Evolutionary conservation across 1,140 invertebrate genomes (phyloP).

Genomic region (Heterodera schachtii): DNA sequence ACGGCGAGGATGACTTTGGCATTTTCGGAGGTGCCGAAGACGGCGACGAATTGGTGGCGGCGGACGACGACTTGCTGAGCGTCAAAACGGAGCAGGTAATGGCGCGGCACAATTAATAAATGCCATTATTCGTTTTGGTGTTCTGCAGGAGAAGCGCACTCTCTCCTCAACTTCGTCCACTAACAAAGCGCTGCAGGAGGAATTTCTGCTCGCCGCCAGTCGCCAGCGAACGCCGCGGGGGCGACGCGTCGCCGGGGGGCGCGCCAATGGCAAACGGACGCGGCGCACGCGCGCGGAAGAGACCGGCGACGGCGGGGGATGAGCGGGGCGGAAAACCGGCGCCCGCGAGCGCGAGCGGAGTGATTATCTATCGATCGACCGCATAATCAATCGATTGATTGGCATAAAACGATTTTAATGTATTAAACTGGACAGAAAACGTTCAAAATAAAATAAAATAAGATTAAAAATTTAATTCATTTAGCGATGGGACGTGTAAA

Average conservation of each 20-base stretch:
- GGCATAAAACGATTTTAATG: too few species aligned
- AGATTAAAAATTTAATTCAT: too few species aligned
- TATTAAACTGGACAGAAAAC: too few species aligned
- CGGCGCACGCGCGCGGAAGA: neutral
- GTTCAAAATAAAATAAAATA: too few species aligned
- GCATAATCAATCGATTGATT: too few species aligned
- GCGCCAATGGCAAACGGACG: neutral
- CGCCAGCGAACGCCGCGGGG: neutral
- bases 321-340: too few species aligned
- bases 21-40: slow-evolving; percentile 20
- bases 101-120: slow-evolving; percentile 2
- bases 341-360: too few species aligned
- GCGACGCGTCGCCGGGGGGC: neutral
- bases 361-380: too few species aligned
- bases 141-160: slow-evolving; percentile 53
- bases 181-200: slow-evolving; percentile 17
- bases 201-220: neutral
- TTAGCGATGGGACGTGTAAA: too few species aligned
- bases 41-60: slow-evolving; percentile 18
- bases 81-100: slow-evolving; percentile 59
- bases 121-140: neutral
- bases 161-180: slow-evolving; percentile 55
- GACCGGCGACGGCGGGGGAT: too few species aligned
- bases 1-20: slow-evolving; percentile 61
- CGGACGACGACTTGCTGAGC: slow-evolving; percentile 50